Conservation (phyloP, 2,113 vertebrate species). For the Grammomys surdaster region DNA sequence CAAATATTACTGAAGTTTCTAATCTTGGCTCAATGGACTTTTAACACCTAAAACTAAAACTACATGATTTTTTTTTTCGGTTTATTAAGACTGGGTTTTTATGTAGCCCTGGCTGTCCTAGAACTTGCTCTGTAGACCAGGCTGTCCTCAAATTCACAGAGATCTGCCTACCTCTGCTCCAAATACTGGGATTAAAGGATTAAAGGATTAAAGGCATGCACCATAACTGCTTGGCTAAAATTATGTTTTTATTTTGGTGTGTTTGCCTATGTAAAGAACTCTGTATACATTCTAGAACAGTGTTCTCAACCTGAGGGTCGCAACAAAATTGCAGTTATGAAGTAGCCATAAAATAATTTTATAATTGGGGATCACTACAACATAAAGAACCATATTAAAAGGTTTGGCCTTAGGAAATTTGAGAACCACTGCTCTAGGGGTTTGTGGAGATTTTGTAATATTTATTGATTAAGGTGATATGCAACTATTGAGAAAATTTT, state of each 20-base stretch:
- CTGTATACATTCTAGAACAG: background rate
- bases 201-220: background rate
- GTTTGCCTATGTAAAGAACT: background rate
- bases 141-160: background rate
- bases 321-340: background rate
- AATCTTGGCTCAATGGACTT: background rate
- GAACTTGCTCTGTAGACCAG: background rate
- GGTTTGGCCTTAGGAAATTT: background rate
- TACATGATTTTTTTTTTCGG: background rate
- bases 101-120: background rate
- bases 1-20: background rate
- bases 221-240: background rate
- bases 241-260: constrained; percentile 7
- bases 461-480: background rate
- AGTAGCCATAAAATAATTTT: background rate
- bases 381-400: background rate
- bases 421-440: background rate
- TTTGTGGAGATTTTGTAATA: background rate
- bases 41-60: background rate
- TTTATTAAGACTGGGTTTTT: background rate
- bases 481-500: background rate
- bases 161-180: background rate
- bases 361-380: background rate
- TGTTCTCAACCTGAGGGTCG: background rate
- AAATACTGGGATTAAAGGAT: background rate